A percentile compares a stretch with the other conserved stretches of the same genome.
Conservation (phyloP, 2,797 vertebrate species). For the Dermochelys coriacea region DNA sequence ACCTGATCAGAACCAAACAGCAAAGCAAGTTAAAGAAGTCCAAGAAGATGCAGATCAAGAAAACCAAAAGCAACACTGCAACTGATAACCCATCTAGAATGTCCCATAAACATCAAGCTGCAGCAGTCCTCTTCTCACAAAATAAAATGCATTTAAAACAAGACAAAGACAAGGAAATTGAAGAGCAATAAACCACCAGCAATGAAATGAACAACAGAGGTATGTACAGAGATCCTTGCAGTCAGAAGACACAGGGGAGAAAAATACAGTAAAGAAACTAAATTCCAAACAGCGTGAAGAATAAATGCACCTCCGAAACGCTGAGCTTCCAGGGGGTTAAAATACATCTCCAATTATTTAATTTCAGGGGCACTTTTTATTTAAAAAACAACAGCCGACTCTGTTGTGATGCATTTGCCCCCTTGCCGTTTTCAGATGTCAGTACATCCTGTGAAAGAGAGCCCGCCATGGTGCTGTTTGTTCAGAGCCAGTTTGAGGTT, state of each 20-base stretch:
- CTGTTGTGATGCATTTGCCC: neutral
- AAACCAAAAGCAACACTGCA: neutral
- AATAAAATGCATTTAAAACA: neutral
- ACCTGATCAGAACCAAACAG: neutral
- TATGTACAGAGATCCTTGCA: too few species aligned
- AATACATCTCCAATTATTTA: neutral
- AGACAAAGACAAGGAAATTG: accelerated
- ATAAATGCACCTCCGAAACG: neutral
- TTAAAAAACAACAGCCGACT: neutral
- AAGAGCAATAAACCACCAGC: neutral
- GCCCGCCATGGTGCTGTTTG: accelerated
- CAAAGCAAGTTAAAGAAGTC: neutral
- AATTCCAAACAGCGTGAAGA: too few species aligned
- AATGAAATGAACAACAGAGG: too few species aligned
- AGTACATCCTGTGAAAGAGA: accelerated
- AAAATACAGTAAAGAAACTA: too few species aligned
- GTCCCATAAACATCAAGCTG: neutral
- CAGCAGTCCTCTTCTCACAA: neutral
- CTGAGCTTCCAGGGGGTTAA: accelerated
- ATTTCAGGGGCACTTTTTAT: neutral
- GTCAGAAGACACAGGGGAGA: too few species aligned
- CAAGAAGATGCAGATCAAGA: neutral
- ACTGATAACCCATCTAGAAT: neutral
- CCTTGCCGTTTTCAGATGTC: accelerated
- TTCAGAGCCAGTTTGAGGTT: neutral